These are phyloP conservation scores for Leucophenga montana DNA, from an alignment of 2,888 invertebrate genomes.

Conservation along the genomic window DNA sequence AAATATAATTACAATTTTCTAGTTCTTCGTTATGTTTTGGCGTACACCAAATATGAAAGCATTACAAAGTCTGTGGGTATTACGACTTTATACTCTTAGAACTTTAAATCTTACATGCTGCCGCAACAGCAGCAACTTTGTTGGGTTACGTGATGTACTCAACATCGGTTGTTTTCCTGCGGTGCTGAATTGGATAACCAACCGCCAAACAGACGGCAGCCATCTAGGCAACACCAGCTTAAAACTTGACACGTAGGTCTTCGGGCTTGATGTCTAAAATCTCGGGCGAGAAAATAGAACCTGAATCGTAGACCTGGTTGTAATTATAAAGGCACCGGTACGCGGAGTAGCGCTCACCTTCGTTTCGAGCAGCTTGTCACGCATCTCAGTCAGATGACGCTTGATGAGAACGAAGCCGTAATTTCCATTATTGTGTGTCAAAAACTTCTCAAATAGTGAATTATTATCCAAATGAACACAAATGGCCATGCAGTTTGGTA, in stretches of 20 bases:
- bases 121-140: slow-evolving; percentile 86
- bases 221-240: slow-evolving; percentile 94
- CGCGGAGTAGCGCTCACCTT: slow-evolving; percentile 98
- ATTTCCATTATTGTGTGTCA: slow-evolving; percentile 97
- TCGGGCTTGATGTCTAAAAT: slow-evolving; percentile 99
- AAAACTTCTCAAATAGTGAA: slow-evolving; percentile 91
- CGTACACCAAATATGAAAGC: too few species aligned
- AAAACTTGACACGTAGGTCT: slow-evolving; percentile 91
- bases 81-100: slow-evolving; percentile 27
- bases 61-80: too few species aligned
- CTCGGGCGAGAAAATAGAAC: slow-evolving; percentile 96
- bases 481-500: slow-evolving; percentile 96
- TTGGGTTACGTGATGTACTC: slow-evolving; percentile 96
- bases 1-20: too few species aligned
- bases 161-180: slow-evolving; percentile 95
- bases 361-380: slow-evolving; percentile 94
- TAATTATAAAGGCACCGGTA: slow-evolving; percentile 96
- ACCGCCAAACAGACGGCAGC: slow-evolving; percentile 94
- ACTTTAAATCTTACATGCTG: slow-evolving; percentile 45
- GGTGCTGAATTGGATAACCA: slow-evolving; percentile 97
- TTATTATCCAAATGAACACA: slow-evolving; percentile 96
- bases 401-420: slow-evolving; percentile 99
- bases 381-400: slow-evolving; percentile 90
- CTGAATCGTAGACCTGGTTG: slow-evolving; percentile 98
- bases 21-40: too few species aligned